Conservation (phyloP, 2,797 vertebrate genomes). For the Oreochromis mossambicus region DNA sequence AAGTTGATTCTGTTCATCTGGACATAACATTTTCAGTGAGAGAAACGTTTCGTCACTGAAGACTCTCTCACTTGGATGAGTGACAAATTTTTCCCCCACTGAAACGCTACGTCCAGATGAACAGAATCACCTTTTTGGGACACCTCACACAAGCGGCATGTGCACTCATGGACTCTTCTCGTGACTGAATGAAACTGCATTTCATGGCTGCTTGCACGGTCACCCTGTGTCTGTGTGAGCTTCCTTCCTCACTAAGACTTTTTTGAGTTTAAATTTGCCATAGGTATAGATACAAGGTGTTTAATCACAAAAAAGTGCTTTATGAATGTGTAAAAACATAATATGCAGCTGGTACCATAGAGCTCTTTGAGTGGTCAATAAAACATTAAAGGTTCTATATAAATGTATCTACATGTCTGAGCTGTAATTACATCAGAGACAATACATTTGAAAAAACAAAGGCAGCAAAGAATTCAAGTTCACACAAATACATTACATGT, state of each 20-base stretch:
- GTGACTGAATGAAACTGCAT: not conserved
- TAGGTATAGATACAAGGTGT: not conserved
- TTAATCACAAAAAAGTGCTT: not conserved
- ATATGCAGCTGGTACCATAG: not conserved
- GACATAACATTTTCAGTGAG: not conserved
- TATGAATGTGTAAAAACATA: not conserved
- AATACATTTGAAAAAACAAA: not conserved
- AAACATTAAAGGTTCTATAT: not conserved
- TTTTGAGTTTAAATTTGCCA: not conserved
- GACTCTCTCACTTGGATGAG: not conserved
- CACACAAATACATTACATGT: not conserved
- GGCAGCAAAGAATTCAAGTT: not conserved
- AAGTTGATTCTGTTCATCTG: not conserved
- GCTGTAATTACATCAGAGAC: not conserved
- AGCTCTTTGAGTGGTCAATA: not conserved
- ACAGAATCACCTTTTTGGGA: not conserved
- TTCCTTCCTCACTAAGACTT: not conserved
- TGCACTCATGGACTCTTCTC: not conserved
- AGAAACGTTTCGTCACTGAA: not conserved
- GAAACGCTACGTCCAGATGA: not conserved
- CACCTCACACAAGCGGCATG: not conserved
- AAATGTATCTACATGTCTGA: not conserved
- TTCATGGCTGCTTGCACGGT: not conserved
- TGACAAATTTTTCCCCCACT: too few relatives aligned
- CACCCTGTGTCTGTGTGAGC: not conserved